Conservation (phyloP, 2,113 vertebrate species). For the Microcebus jonahi region DNA sequence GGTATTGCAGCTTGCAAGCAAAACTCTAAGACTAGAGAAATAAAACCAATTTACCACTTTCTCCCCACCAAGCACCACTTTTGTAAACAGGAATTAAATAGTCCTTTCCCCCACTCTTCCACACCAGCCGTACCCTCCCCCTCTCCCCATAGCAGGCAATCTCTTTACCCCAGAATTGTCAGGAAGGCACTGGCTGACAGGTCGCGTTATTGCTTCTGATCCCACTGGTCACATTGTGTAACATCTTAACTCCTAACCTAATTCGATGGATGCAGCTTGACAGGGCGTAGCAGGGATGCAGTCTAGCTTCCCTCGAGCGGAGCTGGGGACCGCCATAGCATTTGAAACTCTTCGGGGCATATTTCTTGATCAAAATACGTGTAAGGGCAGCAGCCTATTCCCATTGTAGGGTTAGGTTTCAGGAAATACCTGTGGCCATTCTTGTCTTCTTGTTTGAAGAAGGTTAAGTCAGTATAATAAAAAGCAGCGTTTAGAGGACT, state of each 20-base stretch:
- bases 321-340: neutral
- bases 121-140: neutral
- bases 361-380: neutral
- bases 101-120: accelerated
- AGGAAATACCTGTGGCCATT: neutral
- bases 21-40: neutral
- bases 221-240: constrained; percentile 68
- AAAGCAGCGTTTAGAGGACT: neutral
- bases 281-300: constrained; percentile 47
- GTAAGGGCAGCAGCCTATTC: neutral
- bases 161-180: neutral
- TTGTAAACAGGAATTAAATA: neutral
- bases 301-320: neutral
- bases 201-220: constrained; percentile 69
- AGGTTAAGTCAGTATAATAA: neutral
- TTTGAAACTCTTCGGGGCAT: neutral
- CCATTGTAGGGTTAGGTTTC: neutral
- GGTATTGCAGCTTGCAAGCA: neutral
- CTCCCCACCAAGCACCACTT: neutral
- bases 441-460: neutral
- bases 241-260: constrained; percentile 69
- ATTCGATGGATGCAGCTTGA: constrained; percentile 71
- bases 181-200: constrained; percentile 41
- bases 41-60: neutral
- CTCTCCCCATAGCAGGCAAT: neutral